A percentile compares a stretch with the other conserved stretches of the same genome.
Evolutionary conservation across 2,797 vertebrate genomes (phyloP).

Genomic region (Microcaecilia unicolor): DNA sequence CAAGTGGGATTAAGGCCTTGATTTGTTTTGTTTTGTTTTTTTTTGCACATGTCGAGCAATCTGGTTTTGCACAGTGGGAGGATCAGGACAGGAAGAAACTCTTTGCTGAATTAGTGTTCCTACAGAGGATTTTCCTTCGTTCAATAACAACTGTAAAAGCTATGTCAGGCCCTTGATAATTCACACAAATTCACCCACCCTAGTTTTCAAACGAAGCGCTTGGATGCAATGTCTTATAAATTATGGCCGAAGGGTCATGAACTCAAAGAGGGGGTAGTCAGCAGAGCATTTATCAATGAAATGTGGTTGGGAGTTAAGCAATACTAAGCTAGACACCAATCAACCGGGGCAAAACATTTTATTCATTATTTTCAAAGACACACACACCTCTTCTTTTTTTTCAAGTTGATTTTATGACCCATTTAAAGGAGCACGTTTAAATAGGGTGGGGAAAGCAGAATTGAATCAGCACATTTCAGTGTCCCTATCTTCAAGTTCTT

Average conservation of each 20-base stretch:
- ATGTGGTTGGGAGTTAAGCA: slow-evolving; percentile 67
- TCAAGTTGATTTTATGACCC: slow-evolving; percentile 21
- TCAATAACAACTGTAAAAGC: slow-evolving; percentile 69
- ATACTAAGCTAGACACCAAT: slow-evolving; percentile 66
- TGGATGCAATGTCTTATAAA: slow-evolving; percentile 57
- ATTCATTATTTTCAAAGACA: slow-evolving; percentile 62
- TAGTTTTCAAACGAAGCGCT: slow-evolving; percentile 67
- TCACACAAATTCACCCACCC: slow-evolving; percentile 68
- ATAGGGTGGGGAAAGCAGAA: too few relatives aligned
- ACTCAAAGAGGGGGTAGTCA: slow-evolving; percentile 47
- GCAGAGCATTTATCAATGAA: slow-evolving; percentile 78
- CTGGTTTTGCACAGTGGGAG: slow-evolving; percentile 58
- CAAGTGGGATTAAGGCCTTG: slow-evolving; percentile 73
- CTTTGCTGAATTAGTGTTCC: slow-evolving; percentile 54
- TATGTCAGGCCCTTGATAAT: slow-evolving; percentile 62
- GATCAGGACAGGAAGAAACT: slow-evolving; percentile 60
- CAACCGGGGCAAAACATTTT: slow-evolving; percentile 59
- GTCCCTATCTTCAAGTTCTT: too few relatives aligned
- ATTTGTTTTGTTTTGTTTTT: too few relatives aligned
- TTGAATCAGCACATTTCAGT: too few relatives aligned
- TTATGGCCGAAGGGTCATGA: slow-evolving; percentile 79
- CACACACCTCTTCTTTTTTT: slow-evolving; percentile 47
- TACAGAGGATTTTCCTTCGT: slow-evolving; percentile 51
- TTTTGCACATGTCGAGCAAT: slow-evolving; percentile 47
- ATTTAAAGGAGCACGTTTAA: too few relatives aligned